Evolutionary conservation across 1,140 invertebrate genomes (phyloP), one percentile per base, ranked within the genome.

Genomic region (Brachionus calyciflorus): DNA sequence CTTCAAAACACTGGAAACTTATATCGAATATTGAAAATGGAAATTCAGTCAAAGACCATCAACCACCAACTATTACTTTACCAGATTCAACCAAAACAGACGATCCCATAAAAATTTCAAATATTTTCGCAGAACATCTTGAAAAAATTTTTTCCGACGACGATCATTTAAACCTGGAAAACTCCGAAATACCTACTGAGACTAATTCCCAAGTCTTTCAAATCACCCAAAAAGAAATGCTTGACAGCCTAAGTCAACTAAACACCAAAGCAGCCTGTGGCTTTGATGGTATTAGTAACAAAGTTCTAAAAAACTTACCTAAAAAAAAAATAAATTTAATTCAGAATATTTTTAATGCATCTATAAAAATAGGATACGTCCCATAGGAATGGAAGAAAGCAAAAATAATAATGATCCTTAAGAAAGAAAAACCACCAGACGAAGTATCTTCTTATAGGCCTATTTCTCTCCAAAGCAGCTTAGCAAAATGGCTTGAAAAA

Each of bases 341-440:
- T 24, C 41, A 49, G 12, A 28, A 17, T 26, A 69, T 24, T 24
- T 44, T 69, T 17, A 75, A 55, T 10, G 48, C 28, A 12, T 21
- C 46, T 53, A 14, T 76, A 3, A 51, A 24, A 51, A 14, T 28
- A 7, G 44, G 69, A 2, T 55, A 75, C 37, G 21, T 75, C 10
- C 77, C 78, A 40, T 5, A 14, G 21, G 19, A n/a, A 3, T 79
- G 78, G 78, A 77, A 63, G 65, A 51, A 44, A 19, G 69, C 79
- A 0, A 51, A 17, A 2, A 46, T 65, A 6, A 40, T 78, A 2
- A 79, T 78, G 10, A 75, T 80, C 12, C 28, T 65, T 7, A 79
- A 80, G 44, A 65, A 73, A 10, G 76, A 55, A 2, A 80, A 80
- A 69, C 19, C 57, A 19, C 28, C 60, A 0, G 3, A 37, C 3